Evolutionary conservation across 2,113 vertebrate species (phyloP).

Genomic region (Lynx canadensis): DNA sequence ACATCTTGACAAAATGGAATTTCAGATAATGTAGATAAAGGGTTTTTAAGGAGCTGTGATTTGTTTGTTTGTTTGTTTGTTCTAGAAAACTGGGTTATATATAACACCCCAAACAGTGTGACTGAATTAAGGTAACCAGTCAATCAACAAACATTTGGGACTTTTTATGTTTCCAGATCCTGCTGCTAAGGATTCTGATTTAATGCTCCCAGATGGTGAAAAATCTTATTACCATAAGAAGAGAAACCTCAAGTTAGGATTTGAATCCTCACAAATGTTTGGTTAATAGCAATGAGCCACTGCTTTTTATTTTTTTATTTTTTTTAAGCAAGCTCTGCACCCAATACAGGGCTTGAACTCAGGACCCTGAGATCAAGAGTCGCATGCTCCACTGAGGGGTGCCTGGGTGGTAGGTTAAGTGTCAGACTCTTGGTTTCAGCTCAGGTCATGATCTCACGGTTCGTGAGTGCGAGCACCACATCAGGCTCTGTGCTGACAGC

Average conservation of each 20-base stretch:
- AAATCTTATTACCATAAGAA: not conserved
- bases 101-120: not conserved
- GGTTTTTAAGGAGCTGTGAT: not conserved
- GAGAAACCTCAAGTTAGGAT: not conserved
- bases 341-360: not conserved
- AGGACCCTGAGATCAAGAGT: not conserved
- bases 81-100: not conserved
- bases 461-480: too few species aligned
- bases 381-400: not conserved
- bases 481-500: too few species aligned
- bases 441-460: too few species aligned
- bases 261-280: not conserved
- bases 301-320: not conserved
- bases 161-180: not conserved
- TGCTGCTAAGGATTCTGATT: not conserved
- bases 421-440: too few species aligned
- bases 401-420: too few species aligned
- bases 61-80: not conserved
- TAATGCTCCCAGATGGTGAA: not conserved
- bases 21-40: conserved; percentile 8
- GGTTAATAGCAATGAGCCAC: not conserved
- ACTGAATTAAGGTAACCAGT: conserved; percentile 25
- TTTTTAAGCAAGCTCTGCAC: not conserved
- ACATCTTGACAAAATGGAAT: conserved; percentile 49
- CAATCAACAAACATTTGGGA: not conserved